Evolutionary conservation across 2,888 invertebrate species (phyloP), one percentile per base, ranked within the genome.

Genomic region (Serripes groenlandicus): DNA sequence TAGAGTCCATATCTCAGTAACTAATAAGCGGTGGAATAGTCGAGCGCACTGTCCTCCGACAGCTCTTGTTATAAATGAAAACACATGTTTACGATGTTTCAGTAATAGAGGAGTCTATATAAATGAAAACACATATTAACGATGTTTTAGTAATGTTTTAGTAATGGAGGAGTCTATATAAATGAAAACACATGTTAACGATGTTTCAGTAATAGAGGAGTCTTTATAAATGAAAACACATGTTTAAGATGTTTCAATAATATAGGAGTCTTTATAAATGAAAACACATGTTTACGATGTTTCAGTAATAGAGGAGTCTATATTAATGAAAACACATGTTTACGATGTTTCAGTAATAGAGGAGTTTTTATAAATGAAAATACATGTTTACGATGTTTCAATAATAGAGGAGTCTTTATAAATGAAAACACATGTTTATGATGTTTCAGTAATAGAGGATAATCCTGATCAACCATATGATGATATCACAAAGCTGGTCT

Each of bases 381-480:
- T 18, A 42, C 32, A 3, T 5, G 26, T 30, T 1, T 1, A 15
- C n/a, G 9, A 11, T 2, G 11, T 56, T 1, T 11, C 56, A 11
- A 56, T 1, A 5, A 26, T 3, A 11, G 21, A 11, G n/a, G n/a
- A 3, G 1, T 3, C 21, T 56, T 26, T 3, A n/a, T n/a, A n/a
- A n/a, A n/a, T n/a, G n/a, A n/a, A n/a, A n/a, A n/a, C n/a, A n/a
- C n/a, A n/a, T 56, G n/a, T n/a, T 56, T 26, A 11, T 56, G 23
- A 23, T 37, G 52, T 42, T 69, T 0, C 32, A 62, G 73, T 66
- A 30, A 21, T 37, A 58, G 54, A 73, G 15, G 30, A 76, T 15
- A 60, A 91, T 54, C 90, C 90, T 23, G 73, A 85, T 3, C 85
- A 84, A 4, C 75, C 74, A 34, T 88, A 84, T 72, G 88, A 91